Conservation (phyloP, 2,113 vertebrate species). For the Vulpes ferrilata region DNA sequence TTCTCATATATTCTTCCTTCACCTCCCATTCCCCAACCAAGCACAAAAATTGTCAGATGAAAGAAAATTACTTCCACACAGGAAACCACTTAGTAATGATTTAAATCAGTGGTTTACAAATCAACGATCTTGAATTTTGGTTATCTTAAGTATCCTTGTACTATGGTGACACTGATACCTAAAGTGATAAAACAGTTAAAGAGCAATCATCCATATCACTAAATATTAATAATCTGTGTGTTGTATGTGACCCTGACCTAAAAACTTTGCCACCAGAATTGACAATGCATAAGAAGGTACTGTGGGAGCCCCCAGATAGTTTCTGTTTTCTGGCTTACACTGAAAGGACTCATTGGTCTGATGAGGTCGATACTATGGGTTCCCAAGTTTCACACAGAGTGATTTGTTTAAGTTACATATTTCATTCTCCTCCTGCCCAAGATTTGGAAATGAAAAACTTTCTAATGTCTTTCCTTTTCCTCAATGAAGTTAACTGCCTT, state of each 20-base stretch:
- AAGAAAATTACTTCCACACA: neutral
- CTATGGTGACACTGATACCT: neutral
- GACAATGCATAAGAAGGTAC: neutral
- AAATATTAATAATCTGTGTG: neutral
- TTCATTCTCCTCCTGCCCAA: neutral
- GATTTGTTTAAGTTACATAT: neutral
- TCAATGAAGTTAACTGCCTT: neutral
- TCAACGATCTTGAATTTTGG: neutral
- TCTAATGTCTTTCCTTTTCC: neutral
- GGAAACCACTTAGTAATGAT: neutral
- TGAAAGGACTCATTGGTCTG: neutral
- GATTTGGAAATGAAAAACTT: neutral
- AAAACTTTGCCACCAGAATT: neutral
- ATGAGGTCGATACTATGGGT: no score
- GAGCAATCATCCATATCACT: neutral
- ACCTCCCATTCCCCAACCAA: neutral
- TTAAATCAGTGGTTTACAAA: constrained; percentile 35
- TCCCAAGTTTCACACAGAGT: neutral
- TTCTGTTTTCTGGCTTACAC: neutral
- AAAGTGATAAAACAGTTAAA: neutral
- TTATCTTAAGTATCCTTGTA: neutral
- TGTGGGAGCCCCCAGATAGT: fast-evolving
- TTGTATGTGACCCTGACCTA: neutral
- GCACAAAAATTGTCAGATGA: neutral
- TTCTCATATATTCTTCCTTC: neutral